Evolutionary conservation across 2,888 invertebrate species (phyloP), one percentile per base, ranked within the genome.

Genomic region (Geophilus truncorum): DNA sequence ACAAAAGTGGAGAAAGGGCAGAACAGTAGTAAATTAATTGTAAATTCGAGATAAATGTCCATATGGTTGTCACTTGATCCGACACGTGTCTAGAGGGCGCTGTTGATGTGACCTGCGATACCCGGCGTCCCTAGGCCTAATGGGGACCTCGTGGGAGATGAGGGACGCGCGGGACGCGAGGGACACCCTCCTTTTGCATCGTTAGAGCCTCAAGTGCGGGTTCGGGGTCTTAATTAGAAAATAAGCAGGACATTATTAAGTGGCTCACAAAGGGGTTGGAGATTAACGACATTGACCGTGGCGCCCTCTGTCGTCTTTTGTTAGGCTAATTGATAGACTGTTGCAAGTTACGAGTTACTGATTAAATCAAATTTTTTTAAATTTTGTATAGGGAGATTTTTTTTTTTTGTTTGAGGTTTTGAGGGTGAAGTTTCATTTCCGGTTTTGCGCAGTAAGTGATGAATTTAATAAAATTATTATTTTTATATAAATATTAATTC

Each of bases 11-110:
- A 70, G 70, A 70, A 70, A 9, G n/a, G 25, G 23, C 9, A 25
- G n/a, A n/a, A 7, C 9, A 25, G 70, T 15, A 70, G 25, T 70
- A 70, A 51, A 70, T 28, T 70, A 70, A 70, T 70, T 70, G 70
- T 70, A 70, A 70, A 70, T 70, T 10, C 0, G 25, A 70, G 70
- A 70, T 70, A 70, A 70, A 70, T 70, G 70, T 70, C 70, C 70
- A 70, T 70, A 70, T 70, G 70, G 25, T 70, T 70, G 70, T 70
- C 70, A 70, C 70, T 70, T 28, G 70, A 70, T 70, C 70, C 70
- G 70, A 70, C 70, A 70, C 70, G 70, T 70, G 70, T 70, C 70
- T 70, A 25, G 70, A 70, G 25, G 25, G 25, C 70, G 28, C 23
- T 28, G 28, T 70, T 28, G 70, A 70, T 70, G 28, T 70, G 70